Base-by-base conservation (phyloP, 2,888 invertebrate species). In the Napeogenes inachia region DNA sequence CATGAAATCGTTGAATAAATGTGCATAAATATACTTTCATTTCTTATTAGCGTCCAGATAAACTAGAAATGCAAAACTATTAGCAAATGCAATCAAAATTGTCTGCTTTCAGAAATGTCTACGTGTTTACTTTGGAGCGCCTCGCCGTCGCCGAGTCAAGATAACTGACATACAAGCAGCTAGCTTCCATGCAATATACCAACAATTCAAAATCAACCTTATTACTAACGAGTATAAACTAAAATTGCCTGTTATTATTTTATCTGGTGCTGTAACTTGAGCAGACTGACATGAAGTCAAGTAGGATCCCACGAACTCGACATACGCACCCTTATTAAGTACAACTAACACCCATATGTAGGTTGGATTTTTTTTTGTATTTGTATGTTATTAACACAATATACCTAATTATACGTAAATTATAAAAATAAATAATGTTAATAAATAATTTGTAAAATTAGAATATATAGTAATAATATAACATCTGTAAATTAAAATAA, bases 71-170 rank as follows among this genome's bases (percentile, higher is more conserved):
- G 64, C 62, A 60, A 57, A 62, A 62, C 59, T 56, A 54, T 61
- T 56, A 55, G 38, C 33, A 62, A 60, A 56, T 42, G 53, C 55
- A 61, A 57, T 59, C 54, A 57, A 50, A 59, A 67, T 57, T 59
- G 46, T 60, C 32, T 45, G 42, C 53, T 65, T 64, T 67, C 63
- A 59, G 58, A 63, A 45, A 60, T 54, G 63, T 65, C 62, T 62
- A 54, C 60, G 68, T 77, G 73, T 78, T 76, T 77, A 75, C 73
- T 70, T 67, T 73, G 71, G 69, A 71, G 73, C 74, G 75, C 70
- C 74, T 71, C 67, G 69, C 67, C 69, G 73, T 69, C 71, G 74
- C 70, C 71, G 68, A 58, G 63, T 56, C 63, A 64, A 73, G 74
- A 76, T 74, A 73, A 65, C 65, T 57, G 59, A 67, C 53, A 57